Percentiles rank a stretch among this genome's conserved stretches.
Conservation (phyloP, 1,140 invertebrate genomes). For the Drosophila insularis region DNA sequence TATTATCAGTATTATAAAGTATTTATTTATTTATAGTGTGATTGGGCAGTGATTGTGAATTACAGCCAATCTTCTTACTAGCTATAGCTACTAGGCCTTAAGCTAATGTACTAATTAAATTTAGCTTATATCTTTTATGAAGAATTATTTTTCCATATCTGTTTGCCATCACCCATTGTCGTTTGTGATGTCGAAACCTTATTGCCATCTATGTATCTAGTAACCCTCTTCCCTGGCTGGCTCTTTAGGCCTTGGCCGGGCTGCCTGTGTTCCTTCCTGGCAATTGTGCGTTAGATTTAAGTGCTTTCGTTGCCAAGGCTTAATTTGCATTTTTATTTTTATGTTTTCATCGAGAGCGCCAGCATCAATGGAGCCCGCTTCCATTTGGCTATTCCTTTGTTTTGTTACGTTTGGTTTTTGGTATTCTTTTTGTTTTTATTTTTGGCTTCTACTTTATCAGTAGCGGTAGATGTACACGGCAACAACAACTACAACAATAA, state of each 20-base stretch:
- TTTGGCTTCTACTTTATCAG: slow-evolving; percentile 63
- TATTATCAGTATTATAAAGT: too few species aligned
- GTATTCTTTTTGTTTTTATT: slow-evolving; percentile 9
- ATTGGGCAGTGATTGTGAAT: too few species aligned
- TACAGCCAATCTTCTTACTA: too few species aligned
- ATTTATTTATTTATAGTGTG: too few species aligned
- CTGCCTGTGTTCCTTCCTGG: slow-evolving; percentile 20
- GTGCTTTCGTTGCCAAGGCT: slow-evolving; percentile 75
- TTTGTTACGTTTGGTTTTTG: slow-evolving; percentile 64
- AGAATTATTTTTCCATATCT: slow-evolving; percentile 34
- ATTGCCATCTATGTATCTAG: background rate
- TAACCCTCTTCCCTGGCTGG: background rate
- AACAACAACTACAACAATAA: slow-evolving; percentile 43
- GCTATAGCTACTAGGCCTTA: too few species aligned
- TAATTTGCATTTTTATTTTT: slow-evolving; percentile 82
- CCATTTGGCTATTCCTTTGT: slow-evolving; percentile 78
- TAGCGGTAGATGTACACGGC: slow-evolving; percentile 76
- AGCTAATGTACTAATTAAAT: too few species aligned
- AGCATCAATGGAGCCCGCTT: slow-evolving; percentile 75
- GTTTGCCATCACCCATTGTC: slow-evolving; percentile 5
- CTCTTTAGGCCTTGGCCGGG: background rate
- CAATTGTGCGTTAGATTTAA: slow-evolving; percentile 81
- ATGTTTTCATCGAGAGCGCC: slow-evolving; percentile 81
- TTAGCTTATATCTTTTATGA: too few species aligned
- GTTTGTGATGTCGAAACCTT: background rate